A percentile compares a stretch with the other conserved stretches of the same genome.
These are phyloP conservation scores for Rhea americana DNA, from an alignment of 2,113 vertebrate genomes.

Conservation along the genomic window DNA sequence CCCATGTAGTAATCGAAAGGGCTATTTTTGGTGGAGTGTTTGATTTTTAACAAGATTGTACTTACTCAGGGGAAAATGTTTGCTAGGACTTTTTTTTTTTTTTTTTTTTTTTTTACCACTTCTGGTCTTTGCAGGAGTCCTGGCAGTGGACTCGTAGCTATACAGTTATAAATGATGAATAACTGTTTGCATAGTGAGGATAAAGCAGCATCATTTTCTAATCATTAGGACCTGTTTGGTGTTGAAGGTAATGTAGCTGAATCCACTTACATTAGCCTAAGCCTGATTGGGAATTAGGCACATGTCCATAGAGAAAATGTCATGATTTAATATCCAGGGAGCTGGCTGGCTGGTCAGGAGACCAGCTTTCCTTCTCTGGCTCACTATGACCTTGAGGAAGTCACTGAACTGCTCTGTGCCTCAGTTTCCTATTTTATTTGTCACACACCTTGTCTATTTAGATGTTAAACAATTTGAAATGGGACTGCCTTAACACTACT, in stretches of 20 bases:
- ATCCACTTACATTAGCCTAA: background rate
- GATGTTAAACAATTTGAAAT: background rate
- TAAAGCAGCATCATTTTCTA: background rate
- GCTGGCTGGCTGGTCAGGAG: background rate
- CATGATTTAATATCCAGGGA: background rate
- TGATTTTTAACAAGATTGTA: background rate
- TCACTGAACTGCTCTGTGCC: background rate
- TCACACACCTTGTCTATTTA: accelerated
- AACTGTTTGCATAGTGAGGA: background rate
- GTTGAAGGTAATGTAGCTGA: background rate
- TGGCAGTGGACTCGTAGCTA: background rate
- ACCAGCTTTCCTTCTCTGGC: background rate
- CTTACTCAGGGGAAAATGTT: background rate
- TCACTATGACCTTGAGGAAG: background rate
- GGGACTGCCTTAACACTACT: background rate
- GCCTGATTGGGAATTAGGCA: background rate
- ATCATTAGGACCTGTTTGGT: background rate
- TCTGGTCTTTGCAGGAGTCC: background rate
- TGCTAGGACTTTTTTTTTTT: background rate
- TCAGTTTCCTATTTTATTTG: background rate
- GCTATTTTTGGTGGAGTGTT: background rate
- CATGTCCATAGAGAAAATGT: accelerated
- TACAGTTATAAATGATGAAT: background rate
- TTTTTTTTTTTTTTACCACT: background rate
- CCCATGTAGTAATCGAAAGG: background rate